These are phyloP conservation scores for Liodrosophila aerea DNA, from an alignment of 2,888 invertebrate species.

Conservation along the genomic window DNA sequence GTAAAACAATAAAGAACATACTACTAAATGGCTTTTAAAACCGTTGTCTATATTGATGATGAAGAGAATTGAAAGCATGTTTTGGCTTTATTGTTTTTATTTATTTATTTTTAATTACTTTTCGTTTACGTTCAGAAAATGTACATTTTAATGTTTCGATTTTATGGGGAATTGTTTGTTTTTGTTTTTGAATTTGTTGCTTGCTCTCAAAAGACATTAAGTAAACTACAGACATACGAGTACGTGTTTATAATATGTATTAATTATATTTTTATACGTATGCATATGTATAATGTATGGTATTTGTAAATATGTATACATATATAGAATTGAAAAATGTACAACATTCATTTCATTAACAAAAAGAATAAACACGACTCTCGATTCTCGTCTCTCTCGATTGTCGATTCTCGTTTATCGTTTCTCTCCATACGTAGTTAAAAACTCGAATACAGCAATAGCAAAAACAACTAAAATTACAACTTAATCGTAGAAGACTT, in stretches of 20 bases:
- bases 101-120: constrained; percentile 43
- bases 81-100: constrained; percentile 8
- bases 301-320: constrained; percentile 43
- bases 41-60: neutral
- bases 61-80: no score
- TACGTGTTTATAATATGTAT: constrained; percentile 59
- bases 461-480: constrained; percentile 72
- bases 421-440: constrained; percentile 52
- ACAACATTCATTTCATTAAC: constrained; percentile 76
- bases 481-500: constrained; percentile 66
- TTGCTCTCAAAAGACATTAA: constrained; percentile 63
- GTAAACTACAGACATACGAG: constrained; percentile 71
- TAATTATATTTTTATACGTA: constrained; percentile 43
- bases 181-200: constrained; percentile 22
- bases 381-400: constrained; percentile 12
- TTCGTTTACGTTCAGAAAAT: constrained; percentile 49
- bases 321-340: constrained; percentile 75
- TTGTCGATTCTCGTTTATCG: constrained; percentile 3
- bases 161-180: constrained; percentile 19
- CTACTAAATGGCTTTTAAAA: constrained; percentile 18
- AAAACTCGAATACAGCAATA: constrained; percentile 73
- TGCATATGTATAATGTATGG: constrained; percentile 31
- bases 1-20: constrained; percentile 7
- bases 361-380: constrained; percentile 50
- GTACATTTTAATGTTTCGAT: constrained; percentile 33